Evolutionary conservation across 2,888 invertebrate species (phyloP), one percentile per base, ranked within the genome.

Genomic region (Eupeodes latifasciatus): DNA sequence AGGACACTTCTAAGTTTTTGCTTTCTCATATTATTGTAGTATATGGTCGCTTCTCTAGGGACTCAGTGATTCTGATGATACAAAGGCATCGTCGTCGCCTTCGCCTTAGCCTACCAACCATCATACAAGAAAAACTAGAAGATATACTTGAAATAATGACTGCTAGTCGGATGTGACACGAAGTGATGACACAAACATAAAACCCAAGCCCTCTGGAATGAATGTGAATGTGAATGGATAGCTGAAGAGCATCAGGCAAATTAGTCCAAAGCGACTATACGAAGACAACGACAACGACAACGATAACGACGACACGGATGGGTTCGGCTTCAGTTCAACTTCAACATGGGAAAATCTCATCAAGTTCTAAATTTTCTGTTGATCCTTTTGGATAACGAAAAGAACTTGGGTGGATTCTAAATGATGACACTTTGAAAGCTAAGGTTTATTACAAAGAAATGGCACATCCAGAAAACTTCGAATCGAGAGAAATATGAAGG

Each of bases 161-260:
- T 76, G 64, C 59, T 79, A 79, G 83, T 83, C 59, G 61, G 67
- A 77, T 75, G 84, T 84, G 79, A 75, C 79, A 78, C 76, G 66
- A 79, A 83, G 75, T 83, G 83, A 82, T 83, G 83, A 75, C 75
- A 71, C 72, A 64, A 78, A 72, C 69, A 59, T 72, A 47, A 69
- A 76, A 51, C 44, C 69, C 62, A 47, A 78, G 47, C 44, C 69
- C 34, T 51, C 9, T 5, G 34, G 44, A 44, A 19, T 47, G 71
- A 12, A 62, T 40, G n/a, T 51, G 14, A 14, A 14, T 5, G 19
- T 19, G 19, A 55, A 55, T 19, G 55, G 12, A 55, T 12, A 55
- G 44, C 14, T 4, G 55, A 40, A 66, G 27, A 59, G 16, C 40
- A 47, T 49, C 34, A 66, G 49, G 36, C 57, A 82, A 81, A 81